Conservation (phyloP, 2,797 vertebrate species). For the Falco peregrinus region DNA sequence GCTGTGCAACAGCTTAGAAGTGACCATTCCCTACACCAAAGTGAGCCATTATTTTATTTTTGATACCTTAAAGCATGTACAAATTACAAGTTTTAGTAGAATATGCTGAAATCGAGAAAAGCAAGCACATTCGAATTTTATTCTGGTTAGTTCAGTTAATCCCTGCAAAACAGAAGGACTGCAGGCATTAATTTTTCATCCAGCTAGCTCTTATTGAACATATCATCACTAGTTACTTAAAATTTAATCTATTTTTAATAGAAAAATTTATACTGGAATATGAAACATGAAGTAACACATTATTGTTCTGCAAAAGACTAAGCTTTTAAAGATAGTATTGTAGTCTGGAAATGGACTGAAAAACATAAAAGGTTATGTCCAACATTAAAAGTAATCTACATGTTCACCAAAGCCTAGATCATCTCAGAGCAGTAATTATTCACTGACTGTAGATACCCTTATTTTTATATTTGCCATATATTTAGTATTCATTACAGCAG, state of each 20-base stretch:
- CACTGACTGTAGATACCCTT: background rate
- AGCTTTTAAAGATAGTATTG: constrained; percentile 74
- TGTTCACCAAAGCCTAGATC: constrained; percentile 54
- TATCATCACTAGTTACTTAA: constrained; percentile 75
- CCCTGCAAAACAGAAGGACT: constrained; percentile 67
- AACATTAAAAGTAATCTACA: constrained; percentile 66
- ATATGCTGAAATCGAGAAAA: constrained; percentile 54
- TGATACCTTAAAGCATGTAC: constrained; percentile 17
- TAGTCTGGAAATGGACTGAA: constrained; percentile 69
- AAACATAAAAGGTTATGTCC: constrained; percentile 73
- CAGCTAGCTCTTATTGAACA: constrained; percentile 68
- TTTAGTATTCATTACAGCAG: constrained; percentile 44
- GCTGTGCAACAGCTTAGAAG: background rate
- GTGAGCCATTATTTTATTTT: background rate
- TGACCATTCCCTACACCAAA: background rate
- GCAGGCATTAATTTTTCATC: constrained; percentile 76
- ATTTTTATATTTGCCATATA: background rate
- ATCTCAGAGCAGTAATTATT: constrained; percentile 35
- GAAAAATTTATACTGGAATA: constrained; percentile 78
- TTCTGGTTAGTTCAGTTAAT: constrained; percentile 62
- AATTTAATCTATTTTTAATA: constrained; percentile 81
- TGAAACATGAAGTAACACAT: constrained; percentile 69
- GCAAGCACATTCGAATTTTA: constrained; percentile 60
- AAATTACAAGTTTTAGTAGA: constrained; percentile 23
- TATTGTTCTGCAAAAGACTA: constrained; percentile 69